These are phyloP conservation scores for Periparus ater DNA, from an alignment of 2,797 vertebrate genomes.

Conservation along the genomic window DNA sequence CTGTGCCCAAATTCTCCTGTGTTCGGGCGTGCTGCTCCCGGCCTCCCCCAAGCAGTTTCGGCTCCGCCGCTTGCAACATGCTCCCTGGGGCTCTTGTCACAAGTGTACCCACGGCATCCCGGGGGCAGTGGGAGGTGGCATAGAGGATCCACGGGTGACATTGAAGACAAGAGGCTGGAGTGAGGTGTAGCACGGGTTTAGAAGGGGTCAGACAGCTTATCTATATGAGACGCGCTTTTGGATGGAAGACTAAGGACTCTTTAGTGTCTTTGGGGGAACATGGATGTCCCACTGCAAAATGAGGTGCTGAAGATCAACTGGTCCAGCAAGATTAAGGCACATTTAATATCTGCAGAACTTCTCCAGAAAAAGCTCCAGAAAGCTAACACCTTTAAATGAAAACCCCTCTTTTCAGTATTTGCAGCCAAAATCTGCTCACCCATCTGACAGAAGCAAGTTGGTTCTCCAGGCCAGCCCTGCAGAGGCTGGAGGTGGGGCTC, in stretches of 20 bases:
- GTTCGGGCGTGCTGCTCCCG: background rate
- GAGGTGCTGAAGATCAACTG: background rate
- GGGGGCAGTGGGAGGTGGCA: fast-evolving
- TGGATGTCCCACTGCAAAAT: background rate
- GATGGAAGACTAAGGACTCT: background rate
- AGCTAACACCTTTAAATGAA: background rate
- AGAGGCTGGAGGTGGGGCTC: background rate
- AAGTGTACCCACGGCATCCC: fast-evolving
- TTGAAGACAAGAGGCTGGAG: background rate
- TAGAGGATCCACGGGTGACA: background rate
- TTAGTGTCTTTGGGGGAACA: fast-evolving
- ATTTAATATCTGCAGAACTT: background rate
- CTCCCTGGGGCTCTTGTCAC: fast-evolving
- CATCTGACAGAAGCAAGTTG: background rate
- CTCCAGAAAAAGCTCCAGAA: background rate
- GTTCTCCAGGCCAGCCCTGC: background rate
- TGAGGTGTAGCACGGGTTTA: background rate
- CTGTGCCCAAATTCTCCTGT: background rate
- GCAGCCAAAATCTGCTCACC: background rate
- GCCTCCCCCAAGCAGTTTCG: background rate
- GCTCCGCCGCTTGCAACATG: background rate
- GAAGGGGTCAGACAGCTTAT: background rate
- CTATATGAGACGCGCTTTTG: background rate
- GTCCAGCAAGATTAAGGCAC: background rate
- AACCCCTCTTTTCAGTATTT: background rate